phyloP scores from a whole-genome alignment of 2,113 vertebrate species.

The Cricetomys ansorgei region DNA sequence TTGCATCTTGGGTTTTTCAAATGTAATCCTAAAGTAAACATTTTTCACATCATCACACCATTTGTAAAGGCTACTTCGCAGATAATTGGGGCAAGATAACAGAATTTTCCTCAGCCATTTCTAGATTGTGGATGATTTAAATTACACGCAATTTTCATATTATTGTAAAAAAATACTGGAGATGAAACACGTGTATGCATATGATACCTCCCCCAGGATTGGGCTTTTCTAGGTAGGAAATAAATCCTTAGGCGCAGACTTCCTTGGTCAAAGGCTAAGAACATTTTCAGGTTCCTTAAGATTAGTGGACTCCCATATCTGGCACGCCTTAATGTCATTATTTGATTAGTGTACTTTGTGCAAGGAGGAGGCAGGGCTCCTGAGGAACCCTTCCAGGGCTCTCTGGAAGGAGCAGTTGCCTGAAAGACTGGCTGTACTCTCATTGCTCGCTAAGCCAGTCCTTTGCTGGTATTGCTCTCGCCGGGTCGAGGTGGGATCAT shows the following conservation, averaged over 20 bases:
- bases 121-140: neutral
- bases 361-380: neutral
- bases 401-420: neutral
- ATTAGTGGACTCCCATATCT: neutral
- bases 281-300: neutral
- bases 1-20: neutral
- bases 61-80: neutral
- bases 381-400: too few relatives aligned
- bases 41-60: neutral
- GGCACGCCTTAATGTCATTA: neutral
- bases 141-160: neutral
- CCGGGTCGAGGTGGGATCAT: neutral
- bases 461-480: neutral
- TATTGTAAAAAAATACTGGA: neutral
- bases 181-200: neutral
- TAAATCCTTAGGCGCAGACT: neutral
- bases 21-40: neutral
- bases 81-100: neutral
- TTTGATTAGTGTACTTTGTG: neutral
- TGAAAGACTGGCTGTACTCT: neutral
- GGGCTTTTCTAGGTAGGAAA: neutral
- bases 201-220: neutral
- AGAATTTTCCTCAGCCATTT: neutral
- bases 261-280: slow-evolving; percentile 8
- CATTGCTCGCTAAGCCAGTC: neutral